phyloP scores from a whole-genome alignment of 2,113 vertebrate genomes.

The Bettongia penicillata region DNA sequence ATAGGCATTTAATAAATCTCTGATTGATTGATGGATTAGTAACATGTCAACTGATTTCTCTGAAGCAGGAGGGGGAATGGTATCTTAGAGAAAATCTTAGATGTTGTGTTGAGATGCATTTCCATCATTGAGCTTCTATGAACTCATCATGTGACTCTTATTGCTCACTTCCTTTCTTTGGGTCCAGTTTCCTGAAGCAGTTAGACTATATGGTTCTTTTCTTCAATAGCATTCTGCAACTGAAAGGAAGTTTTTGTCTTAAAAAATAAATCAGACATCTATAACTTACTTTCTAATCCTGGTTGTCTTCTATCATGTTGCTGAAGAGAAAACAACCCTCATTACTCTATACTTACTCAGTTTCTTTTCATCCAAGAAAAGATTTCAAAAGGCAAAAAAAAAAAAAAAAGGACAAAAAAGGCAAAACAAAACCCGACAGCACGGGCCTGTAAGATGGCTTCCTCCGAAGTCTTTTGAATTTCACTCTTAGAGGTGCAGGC shows the following conservation, averaged over 20 bases:
- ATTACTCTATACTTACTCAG: neutral
- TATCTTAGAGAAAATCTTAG: neutral
- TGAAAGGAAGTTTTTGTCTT: neutral
- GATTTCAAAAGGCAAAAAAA: neutral
- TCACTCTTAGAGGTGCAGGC: neutral
- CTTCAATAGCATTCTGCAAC: neutral
- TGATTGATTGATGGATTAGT: too few relatives aligned
- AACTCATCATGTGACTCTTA: neutral
- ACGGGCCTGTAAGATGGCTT: slow-evolving; percentile 35
- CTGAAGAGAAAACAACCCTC: neutral
- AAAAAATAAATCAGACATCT: slow-evolving; percentile 33
- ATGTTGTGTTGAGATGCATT: neutral
- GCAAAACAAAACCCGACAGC: neutral
- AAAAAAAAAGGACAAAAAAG: neutral
- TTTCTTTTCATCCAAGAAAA: slow-evolving; percentile 20
- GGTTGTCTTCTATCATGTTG: slow-evolving; percentile 14
- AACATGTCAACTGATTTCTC: neutral
- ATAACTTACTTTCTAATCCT: neutral
- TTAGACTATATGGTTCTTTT: neutral
- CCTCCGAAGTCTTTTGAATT: slow-evolving; percentile 4
- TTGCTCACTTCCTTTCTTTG: neutral
- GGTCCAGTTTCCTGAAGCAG: neutral
- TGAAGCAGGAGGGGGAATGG: neutral
- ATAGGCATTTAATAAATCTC: too few relatives aligned
- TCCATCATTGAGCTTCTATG: neutral